phyloP scores from a whole-genome alignment of 2,113 vertebrate species.

The Notarius quadriscutis region DNA sequence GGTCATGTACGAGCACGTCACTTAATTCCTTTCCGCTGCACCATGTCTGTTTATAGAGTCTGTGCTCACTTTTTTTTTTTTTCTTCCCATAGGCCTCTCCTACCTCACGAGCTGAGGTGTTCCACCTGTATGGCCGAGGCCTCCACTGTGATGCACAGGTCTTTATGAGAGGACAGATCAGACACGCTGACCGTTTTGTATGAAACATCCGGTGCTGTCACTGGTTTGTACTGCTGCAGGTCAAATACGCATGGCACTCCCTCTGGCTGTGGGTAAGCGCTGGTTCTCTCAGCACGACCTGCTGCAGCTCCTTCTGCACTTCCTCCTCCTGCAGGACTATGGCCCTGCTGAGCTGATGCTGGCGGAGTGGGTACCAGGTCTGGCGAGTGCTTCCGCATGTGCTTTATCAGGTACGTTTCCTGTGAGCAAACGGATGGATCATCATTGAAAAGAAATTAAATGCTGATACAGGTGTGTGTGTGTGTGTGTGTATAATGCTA shows the following conservation, averaged over 20 bases:
- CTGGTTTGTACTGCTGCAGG: slow-evolving; percentile 93
- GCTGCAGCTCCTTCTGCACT: slow-evolving; percentile 63
- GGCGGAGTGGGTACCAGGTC: slow-evolving; percentile 66
- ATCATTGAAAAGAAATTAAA: slow-evolving; percentile 17
- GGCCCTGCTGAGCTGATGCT: slow-evolving; percentile 66
- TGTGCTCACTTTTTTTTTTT: neutral
- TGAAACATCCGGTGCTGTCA: slow-evolving; percentile 74
- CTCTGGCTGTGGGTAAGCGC: slow-evolving; percentile 70
- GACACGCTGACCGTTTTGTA: slow-evolving; percentile 76
- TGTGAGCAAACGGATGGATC: slow-evolving; percentile 57
- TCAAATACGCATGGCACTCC: slow-evolving; percentile 84
- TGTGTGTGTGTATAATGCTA: slow-evolving; percentile 50
- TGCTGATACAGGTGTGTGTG: slow-evolving; percentile 34
- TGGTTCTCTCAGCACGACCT: slow-evolving; percentile 54
- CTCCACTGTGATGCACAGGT: slow-evolving; percentile 96
- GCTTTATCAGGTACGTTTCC: slow-evolving; percentile 99
- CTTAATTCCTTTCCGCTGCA: neutral
- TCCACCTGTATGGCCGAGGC: slow-evolving; percentile 83
- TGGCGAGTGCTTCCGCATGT: slow-evolving; percentile 98
- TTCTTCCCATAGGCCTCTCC: slow-evolving; percentile 8
- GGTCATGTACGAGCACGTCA: slow-evolving; percentile 3
- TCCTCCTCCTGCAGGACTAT: slow-evolving; percentile 57
- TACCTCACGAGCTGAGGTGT: slow-evolving; percentile 73
- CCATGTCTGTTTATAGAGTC: neutral
- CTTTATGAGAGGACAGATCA: slow-evolving; percentile 84